A percentile compares a stretch with the other conserved stretches of the same genome.
Conservation (phyloP, 2,797 vertebrate species). For the Sebastes vulpes region DNA sequence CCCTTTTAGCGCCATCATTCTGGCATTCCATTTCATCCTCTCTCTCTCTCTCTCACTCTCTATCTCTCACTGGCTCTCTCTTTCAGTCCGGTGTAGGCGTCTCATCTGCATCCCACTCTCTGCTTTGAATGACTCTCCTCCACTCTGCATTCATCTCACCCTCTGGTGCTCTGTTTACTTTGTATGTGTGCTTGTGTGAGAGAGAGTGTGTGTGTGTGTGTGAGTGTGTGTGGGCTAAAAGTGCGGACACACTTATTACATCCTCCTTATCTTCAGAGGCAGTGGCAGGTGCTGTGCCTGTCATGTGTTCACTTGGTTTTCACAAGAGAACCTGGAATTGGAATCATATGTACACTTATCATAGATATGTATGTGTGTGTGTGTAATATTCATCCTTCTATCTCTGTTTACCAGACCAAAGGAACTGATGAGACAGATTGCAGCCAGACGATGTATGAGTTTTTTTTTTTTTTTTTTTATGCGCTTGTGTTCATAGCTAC, state of each 20-base stretch:
- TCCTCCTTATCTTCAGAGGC: constrained; percentile 71
- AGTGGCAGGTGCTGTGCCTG: constrained; percentile 59
- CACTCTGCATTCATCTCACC: constrained; percentile 73
- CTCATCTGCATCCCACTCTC: constrained; percentile 78
- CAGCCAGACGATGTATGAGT: neutral
- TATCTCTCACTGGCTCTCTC: constrained; percentile 32
- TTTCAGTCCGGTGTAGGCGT: constrained; percentile 65
- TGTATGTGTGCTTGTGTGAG: constrained; percentile 34
- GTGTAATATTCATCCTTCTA: constrained; percentile 15
- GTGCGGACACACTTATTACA: constrained; percentile 72
- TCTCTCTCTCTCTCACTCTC: constrained; percentile 19
- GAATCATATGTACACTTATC: constrained; percentile 34
- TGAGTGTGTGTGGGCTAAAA: constrained; percentile 45
- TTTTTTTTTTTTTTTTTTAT: neutral
- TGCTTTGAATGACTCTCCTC: constrained; percentile 70
- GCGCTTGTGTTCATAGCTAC: neutral
- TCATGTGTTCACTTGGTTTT: constrained; percentile 59
- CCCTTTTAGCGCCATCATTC: constrained; percentile 25
- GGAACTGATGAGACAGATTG: constrained; percentile 36
- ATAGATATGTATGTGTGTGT: neutral
- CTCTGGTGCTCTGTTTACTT: constrained; percentile 60
- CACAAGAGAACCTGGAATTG: constrained; percentile 40
- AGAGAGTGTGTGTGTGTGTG: constrained; percentile 6
- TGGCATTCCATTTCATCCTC: constrained; percentile 44
- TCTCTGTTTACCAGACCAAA: constrained; percentile 48